Evolutionary conservation across 2,113 vertebrate species (phyloP), one percentile per base, ranked within the genome.

Genomic region (Suricata suricatta): DNA sequence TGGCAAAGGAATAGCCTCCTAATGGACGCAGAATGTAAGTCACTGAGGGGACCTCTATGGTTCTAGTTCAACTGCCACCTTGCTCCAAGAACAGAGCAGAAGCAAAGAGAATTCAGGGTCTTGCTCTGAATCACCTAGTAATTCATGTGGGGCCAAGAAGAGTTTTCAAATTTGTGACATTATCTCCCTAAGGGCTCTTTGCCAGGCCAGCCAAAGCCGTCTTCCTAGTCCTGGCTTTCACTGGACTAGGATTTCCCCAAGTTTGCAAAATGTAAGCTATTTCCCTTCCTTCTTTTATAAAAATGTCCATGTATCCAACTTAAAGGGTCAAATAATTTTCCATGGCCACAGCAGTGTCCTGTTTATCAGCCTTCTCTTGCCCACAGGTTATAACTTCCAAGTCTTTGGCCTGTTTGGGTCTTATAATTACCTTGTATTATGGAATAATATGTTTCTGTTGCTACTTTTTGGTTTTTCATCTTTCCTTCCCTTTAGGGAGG

Each of bases 41-140:
- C n/a, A 71, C 60, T 1, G 41, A 41, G 0, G 2, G 38, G 33
- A 17, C 2, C 15, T 23, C 35, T 12, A 3, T 19, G 25, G 2
- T 29, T 60, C 79, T 47, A 17, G 31, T 47, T 41, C 31, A 71
- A 2, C 7, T 31, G 50, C n/a, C 33, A 27, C 47, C 29, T 72
- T 4, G 64, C 38, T 31, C 25, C 33, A 31, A 25, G 31, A 12
- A 38, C 17, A 17, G 25, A 52, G 92, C 3, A 7, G 69, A 25
- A 3, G 35, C 41, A 11, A 1, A 60, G 33, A 52, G 16, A 29
- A 60, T n/a, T 9, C 27, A 0, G 1, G 33, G 52, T 27, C 57
- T 35, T 29, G 47, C 13, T 29, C 52, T 33, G 19, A 7, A 57
- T 63, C 50, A 5, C 33, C 41, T 4, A 2, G 33, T 4, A 64